These are phyloP conservation scores for Rhopalosiphum padi DNA, from an alignment of 1,140 invertebrate species.

Conservation along the genomic window DNA sequence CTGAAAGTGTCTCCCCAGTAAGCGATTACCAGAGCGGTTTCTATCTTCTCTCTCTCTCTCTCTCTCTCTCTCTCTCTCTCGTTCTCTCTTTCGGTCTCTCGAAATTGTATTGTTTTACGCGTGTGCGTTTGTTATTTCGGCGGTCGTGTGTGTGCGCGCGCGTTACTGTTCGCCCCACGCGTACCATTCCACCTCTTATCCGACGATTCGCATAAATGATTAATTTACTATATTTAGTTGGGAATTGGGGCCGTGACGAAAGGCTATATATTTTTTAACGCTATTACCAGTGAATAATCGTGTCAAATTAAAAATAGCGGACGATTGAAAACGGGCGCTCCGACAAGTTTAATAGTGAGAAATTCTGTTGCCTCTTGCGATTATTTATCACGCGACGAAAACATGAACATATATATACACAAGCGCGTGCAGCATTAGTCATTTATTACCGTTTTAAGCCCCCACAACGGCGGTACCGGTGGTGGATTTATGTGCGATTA, in stretches of 20 bases:
- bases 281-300: slow-evolving; percentile 48
- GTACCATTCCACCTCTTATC: not conserved
- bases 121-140: not conserved
- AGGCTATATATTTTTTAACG: slow-evolving; percentile 40
- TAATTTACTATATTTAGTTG: slow-evolving; percentile 17
- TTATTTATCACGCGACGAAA: slow-evolving; percentile 42
- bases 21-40: not conserved
- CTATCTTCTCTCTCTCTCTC: not conserved
- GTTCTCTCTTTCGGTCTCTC: too few relatives aligned
- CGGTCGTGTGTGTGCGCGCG: not conserved
- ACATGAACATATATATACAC: not conserved
- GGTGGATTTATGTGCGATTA: slow-evolving; percentile 18
- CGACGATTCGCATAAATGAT: slow-evolving; percentile 21
- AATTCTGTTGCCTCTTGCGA: slow-evolving; percentile 18
- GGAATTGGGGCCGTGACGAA: slow-evolving; percentile 8
- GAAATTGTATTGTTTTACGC: not conserved
- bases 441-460: slow-evolving; percentile 46
- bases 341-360: slow-evolving; percentile 25
- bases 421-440: not conserved
- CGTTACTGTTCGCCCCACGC: not conserved
- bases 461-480: not conserved
- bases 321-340: slow-evolving; percentile 33
- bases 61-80: not conserved
- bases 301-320: slow-evolving; percentile 42
- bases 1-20: not conserved